Percentiles rank a stretch among this genome's conserved stretches.
These are phyloP conservation scores for Antheraea assamensis DNA, from an alignment of 2,888 invertebrate species.

Conservation along the genomic window DNA sequence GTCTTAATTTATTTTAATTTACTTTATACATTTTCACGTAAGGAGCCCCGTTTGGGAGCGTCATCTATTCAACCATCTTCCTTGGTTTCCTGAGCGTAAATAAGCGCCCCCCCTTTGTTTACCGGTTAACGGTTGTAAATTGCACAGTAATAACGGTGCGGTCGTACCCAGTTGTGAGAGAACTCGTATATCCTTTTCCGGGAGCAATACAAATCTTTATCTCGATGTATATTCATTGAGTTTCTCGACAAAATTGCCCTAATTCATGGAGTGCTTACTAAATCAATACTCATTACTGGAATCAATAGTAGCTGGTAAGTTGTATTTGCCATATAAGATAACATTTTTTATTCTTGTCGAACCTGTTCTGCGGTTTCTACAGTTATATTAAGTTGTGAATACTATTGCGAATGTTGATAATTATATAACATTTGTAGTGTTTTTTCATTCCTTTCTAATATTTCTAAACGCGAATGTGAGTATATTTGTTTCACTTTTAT, in stretches of 20 bases:
- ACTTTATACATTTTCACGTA: constrained; percentile 47
- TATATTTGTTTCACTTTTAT: no score
- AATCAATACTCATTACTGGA: constrained; percentile 15
- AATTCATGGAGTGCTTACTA: constrained; percentile 28
- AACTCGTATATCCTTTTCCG: constrained; percentile 37
- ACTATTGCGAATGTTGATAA: not conserved
- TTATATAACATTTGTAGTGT: not conserved
- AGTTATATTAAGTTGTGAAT: not conserved
- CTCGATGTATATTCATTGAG: constrained; percentile 55
- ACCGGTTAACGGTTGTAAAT: constrained; percentile 64
- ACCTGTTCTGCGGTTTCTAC: constrained; percentile 4
- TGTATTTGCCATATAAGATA: not conserved
- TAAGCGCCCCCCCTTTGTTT: constrained; percentile 60
- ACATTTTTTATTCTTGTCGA: not conserved
- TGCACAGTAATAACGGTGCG: constrained; percentile 60
- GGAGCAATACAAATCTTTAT: constrained; percentile 55
- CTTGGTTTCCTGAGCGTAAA: constrained; percentile 52
- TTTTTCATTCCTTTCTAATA: no score
- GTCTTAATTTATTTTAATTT: constrained; percentile 37
- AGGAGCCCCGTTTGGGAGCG: constrained; percentile 36
- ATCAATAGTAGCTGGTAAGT: constrained; percentile 6
- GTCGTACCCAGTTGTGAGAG: constrained; percentile 34
- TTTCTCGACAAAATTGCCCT: constrained; percentile 46
- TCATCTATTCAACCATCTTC: constrained; percentile 52
- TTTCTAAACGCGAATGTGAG: no score